These are phyloP conservation scores for Crenichthys baileyi DNA, from an alignment of 2,797 vertebrate genomes.

Conservation along the genomic window DNA sequence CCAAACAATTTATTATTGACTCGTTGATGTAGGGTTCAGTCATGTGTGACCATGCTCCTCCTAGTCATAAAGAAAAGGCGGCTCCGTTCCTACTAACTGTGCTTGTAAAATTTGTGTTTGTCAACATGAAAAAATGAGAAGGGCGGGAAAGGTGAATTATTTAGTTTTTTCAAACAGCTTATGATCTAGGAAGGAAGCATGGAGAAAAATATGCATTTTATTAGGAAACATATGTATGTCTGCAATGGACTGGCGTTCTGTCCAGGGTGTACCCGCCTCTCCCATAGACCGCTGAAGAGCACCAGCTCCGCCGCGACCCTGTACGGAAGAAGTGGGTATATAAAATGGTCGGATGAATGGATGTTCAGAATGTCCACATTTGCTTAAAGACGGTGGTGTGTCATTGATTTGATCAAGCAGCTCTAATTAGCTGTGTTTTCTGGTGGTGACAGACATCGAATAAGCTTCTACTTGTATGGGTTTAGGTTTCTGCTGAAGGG, in stretches of 20 bases:
- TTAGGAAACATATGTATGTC: slow-evolving; percentile 41
- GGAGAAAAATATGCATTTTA: slow-evolving; percentile 26
- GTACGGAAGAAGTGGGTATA: no score
- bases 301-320: no score
- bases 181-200: slow-evolving; percentile 19
- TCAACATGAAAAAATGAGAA: slow-evolving; percentile 16
- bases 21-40: slow-evolving; percentile 34
- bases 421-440: slow-evolving; percentile 29
- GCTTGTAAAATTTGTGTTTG: slow-evolving; percentile 3
- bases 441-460: slow-evolving; percentile 18
- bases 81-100: neutral
- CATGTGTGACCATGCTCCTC: slow-evolving; percentile 11
- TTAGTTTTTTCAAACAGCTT: slow-evolving; percentile 32
- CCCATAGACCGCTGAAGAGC: no score
- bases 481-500: slow-evolving; percentile 9
- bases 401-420: slow-evolving; percentile 45
- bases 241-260: no score
- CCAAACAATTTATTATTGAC: slow-evolving; percentile 30
- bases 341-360: no score
- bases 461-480: slow-evolving; percentile 6
- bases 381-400: slow-evolving; percentile 24
- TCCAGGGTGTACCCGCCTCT: no score
- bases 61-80: slow-evolving; percentile 13
- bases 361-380: slow-evolving; percentile 15
- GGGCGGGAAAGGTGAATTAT: slow-evolving; percentile 25